A percentile compares a stretch with the other conserved stretches of the same genome.
These are phyloP conservation scores for Carterocephalus palaemon DNA, from an alignment of 2,888 invertebrate species.

Conservation along the genomic window DNA sequence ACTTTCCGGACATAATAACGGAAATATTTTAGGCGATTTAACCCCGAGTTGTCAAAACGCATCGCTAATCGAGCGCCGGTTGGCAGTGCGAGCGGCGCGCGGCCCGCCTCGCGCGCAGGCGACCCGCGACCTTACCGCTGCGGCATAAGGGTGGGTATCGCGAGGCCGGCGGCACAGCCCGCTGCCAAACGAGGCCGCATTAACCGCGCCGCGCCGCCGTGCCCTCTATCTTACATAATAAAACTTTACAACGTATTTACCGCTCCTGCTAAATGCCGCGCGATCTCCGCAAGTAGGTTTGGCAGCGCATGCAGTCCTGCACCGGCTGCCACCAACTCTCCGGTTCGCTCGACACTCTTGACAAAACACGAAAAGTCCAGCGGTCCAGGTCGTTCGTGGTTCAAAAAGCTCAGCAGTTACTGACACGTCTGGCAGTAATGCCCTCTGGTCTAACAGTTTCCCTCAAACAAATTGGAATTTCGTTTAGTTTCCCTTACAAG, in stretches of 20 bases:
- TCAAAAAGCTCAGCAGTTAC: too few relatives aligned
- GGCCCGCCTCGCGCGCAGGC: constrained; percentile 37
- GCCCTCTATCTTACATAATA: constrained; percentile 30
- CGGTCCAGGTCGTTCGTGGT: too few relatives aligned
- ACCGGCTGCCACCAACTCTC: too few relatives aligned
- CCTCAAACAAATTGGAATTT: too few relatives aligned
- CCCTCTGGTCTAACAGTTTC: too few relatives aligned
- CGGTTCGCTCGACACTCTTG: too few relatives aligned
- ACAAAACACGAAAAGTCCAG: too few relatives aligned
- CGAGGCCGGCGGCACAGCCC: too few relatives aligned
- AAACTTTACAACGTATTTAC: constrained; percentile 27
- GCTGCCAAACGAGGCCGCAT: constrained; percentile 50
- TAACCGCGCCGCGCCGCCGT: constrained; percentile 33
- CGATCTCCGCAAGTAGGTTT: constrained; percentile 6
- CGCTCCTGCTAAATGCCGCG: constrained; percentile 21
- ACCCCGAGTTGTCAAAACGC: constrained; percentile 35
- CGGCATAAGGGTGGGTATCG: background rate
- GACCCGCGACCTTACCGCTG: constrained; percentile 13
- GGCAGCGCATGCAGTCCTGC: too few relatives aligned
- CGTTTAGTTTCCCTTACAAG: too few relatives aligned
- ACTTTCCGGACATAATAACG: constrained; percentile 22
- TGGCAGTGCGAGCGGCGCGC: too few relatives aligned
- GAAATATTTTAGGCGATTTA: constrained; percentile 25
- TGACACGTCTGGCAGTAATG: too few relatives aligned
- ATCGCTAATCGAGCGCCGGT: constrained; percentile 37